Evolutionary conservation across 2,888 invertebrate genomes (phyloP).

Genomic region (Vanessa cardui): DNA sequence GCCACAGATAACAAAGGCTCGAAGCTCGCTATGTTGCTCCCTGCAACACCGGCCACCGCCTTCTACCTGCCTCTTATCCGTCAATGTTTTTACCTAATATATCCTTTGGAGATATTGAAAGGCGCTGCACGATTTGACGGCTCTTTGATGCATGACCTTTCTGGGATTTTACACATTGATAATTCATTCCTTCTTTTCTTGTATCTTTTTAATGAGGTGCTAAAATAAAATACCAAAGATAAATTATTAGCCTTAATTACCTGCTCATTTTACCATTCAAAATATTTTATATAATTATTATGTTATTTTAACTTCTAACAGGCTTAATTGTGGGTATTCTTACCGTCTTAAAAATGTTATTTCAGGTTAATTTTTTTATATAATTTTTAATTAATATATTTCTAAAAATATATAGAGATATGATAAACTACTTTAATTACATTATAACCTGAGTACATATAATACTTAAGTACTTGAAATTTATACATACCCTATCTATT

Average conservation of each 20-base stretch:
- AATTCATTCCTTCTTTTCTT: constrained; percentile 40
- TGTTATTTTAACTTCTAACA: neutral
- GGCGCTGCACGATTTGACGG: constrained; percentile 40
- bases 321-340: too few relatives aligned
- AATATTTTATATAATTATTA: constrained; percentile 2
- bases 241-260: constrained; percentile 33
- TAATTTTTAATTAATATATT: too few relatives aligned
- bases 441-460: too few relatives aligned
- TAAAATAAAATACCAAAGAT: constrained; percentile 42
- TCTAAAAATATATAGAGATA: too few relatives aligned
- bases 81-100: constrained; percentile 41
- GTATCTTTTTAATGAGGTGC: constrained; percentile 43
- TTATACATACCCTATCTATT: too few relatives aligned
- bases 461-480: too few relatives aligned
- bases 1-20: constrained; percentile 72
- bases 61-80: constrained; percentile 44
- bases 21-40: constrained; percentile 39
- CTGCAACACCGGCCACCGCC: constrained; percentile 38
- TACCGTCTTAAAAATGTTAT: too few relatives aligned
- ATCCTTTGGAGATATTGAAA: constrained; percentile 39
- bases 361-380: too few relatives aligned
- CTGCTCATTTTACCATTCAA: neutral
- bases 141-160: constrained; percentile 43
- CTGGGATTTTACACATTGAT: constrained; percentile 41
- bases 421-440: too few relatives aligned